phyloP scores from a whole-genome alignment of 2,888 invertebrate species.

The Drosophila borborema region DNA sequence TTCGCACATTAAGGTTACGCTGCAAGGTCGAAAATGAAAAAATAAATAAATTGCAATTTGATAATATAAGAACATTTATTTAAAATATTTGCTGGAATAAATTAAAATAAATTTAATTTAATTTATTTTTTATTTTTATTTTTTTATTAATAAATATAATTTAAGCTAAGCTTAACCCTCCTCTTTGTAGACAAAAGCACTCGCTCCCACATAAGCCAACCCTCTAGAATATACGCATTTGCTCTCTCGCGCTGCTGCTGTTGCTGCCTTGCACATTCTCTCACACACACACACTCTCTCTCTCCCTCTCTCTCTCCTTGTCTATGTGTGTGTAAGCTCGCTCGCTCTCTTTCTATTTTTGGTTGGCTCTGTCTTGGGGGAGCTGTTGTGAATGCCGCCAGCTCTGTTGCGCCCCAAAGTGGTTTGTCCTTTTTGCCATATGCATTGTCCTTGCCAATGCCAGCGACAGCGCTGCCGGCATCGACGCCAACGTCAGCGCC shows the following conservation, averaged over 20 bases:
- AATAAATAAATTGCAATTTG: neutral
- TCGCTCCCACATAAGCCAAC: conserved; percentile 25
- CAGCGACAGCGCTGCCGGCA: conserved; percentile 29
- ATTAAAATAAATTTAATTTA: neutral
- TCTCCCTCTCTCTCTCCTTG: conserved; percentile 8
- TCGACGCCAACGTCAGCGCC: conserved; percentile 14
- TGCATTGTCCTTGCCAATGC: conserved; percentile 70
- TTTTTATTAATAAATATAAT: neutral
- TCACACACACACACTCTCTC: neutral
- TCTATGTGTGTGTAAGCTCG: neutral
- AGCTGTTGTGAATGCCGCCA: conserved; percentile 26
- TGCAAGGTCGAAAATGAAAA: conserved; percentile 17
- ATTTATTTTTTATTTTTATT: neutral
- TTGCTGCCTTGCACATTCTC: no score
- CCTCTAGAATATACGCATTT: conserved; percentile 9
- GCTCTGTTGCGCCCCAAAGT: conserved; percentile 53
- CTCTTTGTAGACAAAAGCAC: conserved; percentile 10
- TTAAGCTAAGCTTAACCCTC: conserved; percentile 25
- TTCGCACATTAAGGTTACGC: conserved; percentile 44
- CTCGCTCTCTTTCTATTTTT: conserved; percentile 15
- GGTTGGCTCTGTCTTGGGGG: conserved; percentile 19
- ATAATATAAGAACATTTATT: neutral
- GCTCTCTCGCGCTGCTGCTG: conserved; percentile 19
- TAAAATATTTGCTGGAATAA: neutral
- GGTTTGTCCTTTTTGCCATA: conserved; percentile 66